Conservation (phyloP, 2,888 invertebrate genomes). For the Leistus spinibarbis region DNA sequence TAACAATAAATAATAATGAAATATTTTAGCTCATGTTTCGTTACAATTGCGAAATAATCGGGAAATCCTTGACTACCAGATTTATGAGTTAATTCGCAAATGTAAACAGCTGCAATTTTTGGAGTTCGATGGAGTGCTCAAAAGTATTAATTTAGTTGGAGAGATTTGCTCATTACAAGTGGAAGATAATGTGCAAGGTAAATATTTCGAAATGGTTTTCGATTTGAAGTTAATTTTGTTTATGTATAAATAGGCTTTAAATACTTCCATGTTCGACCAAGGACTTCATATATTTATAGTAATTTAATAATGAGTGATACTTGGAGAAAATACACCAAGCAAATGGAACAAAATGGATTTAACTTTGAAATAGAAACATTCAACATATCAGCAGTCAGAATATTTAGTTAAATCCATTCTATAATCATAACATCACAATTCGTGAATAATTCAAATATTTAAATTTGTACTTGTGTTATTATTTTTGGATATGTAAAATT, state of each 20-base stretch:
- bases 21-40: slow-evolving; percentile 48
- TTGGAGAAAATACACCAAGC: slow-evolving; percentile 50
- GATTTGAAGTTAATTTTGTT: slow-evolving; percentile 8
- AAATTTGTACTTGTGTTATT: background rate
- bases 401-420: background rate
- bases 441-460: background rate
- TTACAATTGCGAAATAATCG: slow-evolving; percentile 58
- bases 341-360: slow-evolving; percentile 52
- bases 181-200: background rate
- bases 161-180: slow-evolving; percentile 43
- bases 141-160: slow-evolving; percentile 55
- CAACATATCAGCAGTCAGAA: slow-evolving; percentile 22
- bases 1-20: background rate
- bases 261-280: slow-evolving; percentile 52
- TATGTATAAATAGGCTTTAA: slow-evolving; percentile 40
- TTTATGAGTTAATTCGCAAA: slow-evolving; percentile 54
- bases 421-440: background rate
- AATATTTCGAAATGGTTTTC: slow-evolving; percentile 3
- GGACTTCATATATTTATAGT: slow-evolving; percentile 51
- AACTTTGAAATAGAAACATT: slow-evolving; percentile 53
- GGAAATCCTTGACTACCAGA: slow-evolving; percentile 57
- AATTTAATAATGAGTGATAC: slow-evolving; percentile 52
- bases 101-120: slow-evolving; percentile 56
- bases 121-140: slow-evolving; percentile 58
- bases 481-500: background rate